A percentile compares a stretch with the other conserved stretches of the same genome.
These are phyloP conservation scores for Folsomia candida DNA, from an alignment of 2,888 invertebrate genomes.

Conservation along the genomic window DNA sequence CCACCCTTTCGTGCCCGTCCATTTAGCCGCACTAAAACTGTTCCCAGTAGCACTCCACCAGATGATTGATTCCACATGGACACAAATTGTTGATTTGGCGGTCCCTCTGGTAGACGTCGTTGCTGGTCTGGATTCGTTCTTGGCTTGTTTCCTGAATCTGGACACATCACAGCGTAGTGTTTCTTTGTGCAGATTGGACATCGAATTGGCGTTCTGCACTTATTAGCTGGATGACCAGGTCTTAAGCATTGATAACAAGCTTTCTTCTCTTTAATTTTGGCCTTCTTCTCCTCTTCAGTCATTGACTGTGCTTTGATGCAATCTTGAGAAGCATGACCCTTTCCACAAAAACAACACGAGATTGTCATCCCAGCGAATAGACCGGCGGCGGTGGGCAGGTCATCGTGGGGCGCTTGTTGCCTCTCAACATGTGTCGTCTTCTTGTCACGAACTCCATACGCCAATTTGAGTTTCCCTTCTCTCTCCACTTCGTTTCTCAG, in stretches of 20 bases:
- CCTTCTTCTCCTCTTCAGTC: background rate
- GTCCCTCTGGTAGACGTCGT: background rate
- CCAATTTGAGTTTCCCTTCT: no score
- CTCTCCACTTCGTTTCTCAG: no score
- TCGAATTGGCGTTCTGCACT: background rate
- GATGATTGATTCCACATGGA: background rate
- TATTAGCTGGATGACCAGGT: background rate
- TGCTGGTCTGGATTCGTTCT: background rate
- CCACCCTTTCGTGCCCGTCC: background rate
- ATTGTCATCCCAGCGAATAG: no score
- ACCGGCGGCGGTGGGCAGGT: no score
- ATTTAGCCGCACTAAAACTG: background rate
- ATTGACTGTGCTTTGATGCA: no score
- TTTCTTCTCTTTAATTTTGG: background rate
- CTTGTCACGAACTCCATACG: no score
- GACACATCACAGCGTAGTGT: background rate
- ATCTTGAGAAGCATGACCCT: no score
- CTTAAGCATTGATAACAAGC: background rate
- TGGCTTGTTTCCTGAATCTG: background rate
- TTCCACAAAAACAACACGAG: no score
- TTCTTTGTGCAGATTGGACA: background rate
- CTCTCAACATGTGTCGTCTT: no score
- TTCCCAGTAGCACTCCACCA: background rate
- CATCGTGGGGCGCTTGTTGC: no score
- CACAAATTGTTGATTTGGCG: background rate